Base-by-base conservation (phyloP, 2,113 vertebrate species). In the Gymnarchus niloticus region DNA sequence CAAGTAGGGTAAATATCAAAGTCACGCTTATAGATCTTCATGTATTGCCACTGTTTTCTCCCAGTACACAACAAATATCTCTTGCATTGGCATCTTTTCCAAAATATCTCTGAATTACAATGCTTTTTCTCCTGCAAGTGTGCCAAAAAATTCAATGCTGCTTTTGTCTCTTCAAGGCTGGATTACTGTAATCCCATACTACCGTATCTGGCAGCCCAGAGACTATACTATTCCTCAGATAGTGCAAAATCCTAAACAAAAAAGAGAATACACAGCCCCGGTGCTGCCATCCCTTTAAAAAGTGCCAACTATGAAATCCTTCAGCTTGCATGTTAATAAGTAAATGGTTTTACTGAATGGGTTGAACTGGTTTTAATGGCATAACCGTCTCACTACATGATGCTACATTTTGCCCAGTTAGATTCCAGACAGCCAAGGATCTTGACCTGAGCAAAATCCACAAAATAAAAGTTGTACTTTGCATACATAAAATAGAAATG, bases 71-170 rank as follows among this genome's bases (percentile, higher is more conserved):
- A 48, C 46, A 48, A 78, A 78, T 78, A 78, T 78, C 76, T 78
- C 76, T 48, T n/a, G 41, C 9, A 41, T 37, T 78, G 76, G 76
- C 44, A 48, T 78, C 44, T 78, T 41, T 78, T 78, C 44, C 44
- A 78, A 48, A 78, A 78, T 78, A 48, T 78, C 46, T 78, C 76
- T 78, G 76, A 78, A 78, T 78, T 78, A 78, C 76, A 78, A 48
- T 48, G 44, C 37, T 48, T 78, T 78, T 48, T 78, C 37, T 48
- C 23, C 37, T 44, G 76, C 65, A 78, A 78, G 76, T 23, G 37
- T 78, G 76, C 41, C 76, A 78, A 12, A 46, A 78, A 78, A 23
- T 78, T 44, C 37, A 78, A 48, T 78, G 76, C 76, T 48, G 76
- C 44, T 48, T 54, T 54, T 82, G 49, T 54, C 49, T 54, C 51